Evolutionary conservation across 2,797 vertebrate species (phyloP), one percentile per base, ranked within the genome.

Genomic region (Holocentrus rufus): DNA sequence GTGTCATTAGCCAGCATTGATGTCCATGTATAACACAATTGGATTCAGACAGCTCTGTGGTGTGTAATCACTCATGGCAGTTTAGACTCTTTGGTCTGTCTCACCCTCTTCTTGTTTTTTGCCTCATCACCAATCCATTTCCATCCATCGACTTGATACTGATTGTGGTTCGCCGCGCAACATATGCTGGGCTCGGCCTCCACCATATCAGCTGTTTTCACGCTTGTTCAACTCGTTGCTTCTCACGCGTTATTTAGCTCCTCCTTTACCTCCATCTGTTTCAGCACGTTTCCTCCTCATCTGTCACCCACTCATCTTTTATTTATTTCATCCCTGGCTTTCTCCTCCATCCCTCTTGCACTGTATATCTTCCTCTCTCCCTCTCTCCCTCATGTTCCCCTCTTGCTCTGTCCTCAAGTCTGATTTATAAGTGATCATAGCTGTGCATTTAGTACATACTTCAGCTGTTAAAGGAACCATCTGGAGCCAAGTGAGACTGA

Each of bases 381-480:
- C 23, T 63, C 63, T 71, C 18, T 15, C 46, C 52, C 68, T n/a
- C 23, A 7, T 20, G 31, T 66, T 64, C 30, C 14, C 14, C 42
- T 44, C 42, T 44, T 44, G 42, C 53, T 44, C 53, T 0, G 1
- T 49, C 64, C 49, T 65, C 61, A 2, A 2, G 47, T 74, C 60
- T 86, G 82, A 89, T 86, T 85, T 77, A 87, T 69, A 76, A 81
- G 69, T 57, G 77, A 76, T 72, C 71, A 63, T 56, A 71, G 53
- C 72, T 49, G 7, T 60, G 67, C 65, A 64, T 69, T 60, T 17
- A 49, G 44, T 56, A 80, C 73, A 65, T 86, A 79, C 77, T 80
- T 89, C 77, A 80, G 64, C 62, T 7, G 58, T 53, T 81, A 72
- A 83, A 84, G 72, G 47, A 78, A 67, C 72, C 68, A 54, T 81